Conservation (phyloP, 1,140 invertebrate species). For the Episyrphus balteatus region DNA sequence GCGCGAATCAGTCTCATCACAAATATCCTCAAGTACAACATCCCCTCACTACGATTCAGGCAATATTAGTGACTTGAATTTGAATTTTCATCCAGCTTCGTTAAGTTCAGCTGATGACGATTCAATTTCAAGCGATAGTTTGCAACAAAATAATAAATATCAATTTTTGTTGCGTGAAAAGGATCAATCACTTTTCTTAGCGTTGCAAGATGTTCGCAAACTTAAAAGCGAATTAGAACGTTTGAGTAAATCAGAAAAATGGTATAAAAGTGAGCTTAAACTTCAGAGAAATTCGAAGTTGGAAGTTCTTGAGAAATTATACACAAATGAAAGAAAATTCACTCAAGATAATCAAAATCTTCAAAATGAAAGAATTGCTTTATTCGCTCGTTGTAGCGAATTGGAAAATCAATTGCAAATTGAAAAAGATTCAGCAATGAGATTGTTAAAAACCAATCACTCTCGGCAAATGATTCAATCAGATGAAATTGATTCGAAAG, state of each 20-base stretch:
- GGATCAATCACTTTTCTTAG: conserved; percentile 13
- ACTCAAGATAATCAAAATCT: conserved; percentile 27
- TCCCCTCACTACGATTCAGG: no score
- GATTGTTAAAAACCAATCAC: no score
- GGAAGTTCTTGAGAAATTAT: conserved; percentile 27
- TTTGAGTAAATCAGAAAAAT: conserved; percentile 27
- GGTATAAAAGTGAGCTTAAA: conserved; percentile 30
- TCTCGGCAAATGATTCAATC: no score
- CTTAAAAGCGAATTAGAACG: conserved; percentile 27
- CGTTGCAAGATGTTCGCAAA: conserved; percentile 21
- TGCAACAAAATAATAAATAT: no score
- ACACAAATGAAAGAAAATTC: conserved; percentile 29
- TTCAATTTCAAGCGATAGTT: no score
- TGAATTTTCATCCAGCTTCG: no score
- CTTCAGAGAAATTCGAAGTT: conserved; percentile 22
- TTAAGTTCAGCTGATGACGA: no score
- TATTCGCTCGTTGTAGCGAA: conserved; percentile 16
- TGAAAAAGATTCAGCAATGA: no score
- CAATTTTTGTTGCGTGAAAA: neutral
- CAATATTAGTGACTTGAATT: no score
- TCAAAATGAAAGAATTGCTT: conserved; percentile 21
- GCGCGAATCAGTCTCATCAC: no score
- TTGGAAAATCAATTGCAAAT: conserved; percentile 11
- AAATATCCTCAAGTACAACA: no score
- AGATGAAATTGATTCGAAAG: neutral